Evolutionary conservation across 2,888 invertebrate species (phyloP), one percentile per base, ranked within the genome.

Genomic region (Tenthredo mesomela): DNA sequence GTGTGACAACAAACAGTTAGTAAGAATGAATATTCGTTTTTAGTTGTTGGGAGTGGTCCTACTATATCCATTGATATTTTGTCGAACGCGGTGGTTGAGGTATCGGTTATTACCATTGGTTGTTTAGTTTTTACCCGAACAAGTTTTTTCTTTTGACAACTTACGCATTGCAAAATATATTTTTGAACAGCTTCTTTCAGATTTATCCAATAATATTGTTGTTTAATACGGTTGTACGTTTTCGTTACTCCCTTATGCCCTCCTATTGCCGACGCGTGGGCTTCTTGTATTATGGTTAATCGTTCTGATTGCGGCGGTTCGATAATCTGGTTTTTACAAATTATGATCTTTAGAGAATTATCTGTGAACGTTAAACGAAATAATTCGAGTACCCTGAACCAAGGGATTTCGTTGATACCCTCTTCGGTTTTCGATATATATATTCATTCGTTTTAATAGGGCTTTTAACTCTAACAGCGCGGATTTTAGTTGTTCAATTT

Each of bases 161-260:
- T 21, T 1, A 84, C 73, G 58, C 87, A 88, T 3, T 21, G 25
- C 15, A n/a, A 33, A 4, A 87, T 80, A 40, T 33, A 87, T 15
- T 83, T 37, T 40, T 82, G 75, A 5, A 88, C 80, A 47, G 85
- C 84, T 18, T 65, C 12, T n/a, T 61, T 83, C 70, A 88, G 77
- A 1, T 84, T 9, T n/a, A 73, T 83, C 88, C 88, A 87, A 12
- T 84, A 73, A 54, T 82, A 87, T 0, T 75, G 15, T 29, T 82
- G 50, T 12, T 80, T 50, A 7, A 88, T 67, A 0, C 84, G 37
- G n/a, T 82, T 78, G 7, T 75, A 70, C 0, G 88, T 87, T 9
- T 84, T 85, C 0, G 87, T 84, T 1, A 86, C 78, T 25, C 88
- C 88, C 29, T 85, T 86, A 80, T 88, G 88, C 18, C 87, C 86